Percentiles rank a stretch among this genome's conserved stretches.
Conservation (phyloP, 2,113 vertebrate genomes). For the Clarias macrocephalus region DNA sequence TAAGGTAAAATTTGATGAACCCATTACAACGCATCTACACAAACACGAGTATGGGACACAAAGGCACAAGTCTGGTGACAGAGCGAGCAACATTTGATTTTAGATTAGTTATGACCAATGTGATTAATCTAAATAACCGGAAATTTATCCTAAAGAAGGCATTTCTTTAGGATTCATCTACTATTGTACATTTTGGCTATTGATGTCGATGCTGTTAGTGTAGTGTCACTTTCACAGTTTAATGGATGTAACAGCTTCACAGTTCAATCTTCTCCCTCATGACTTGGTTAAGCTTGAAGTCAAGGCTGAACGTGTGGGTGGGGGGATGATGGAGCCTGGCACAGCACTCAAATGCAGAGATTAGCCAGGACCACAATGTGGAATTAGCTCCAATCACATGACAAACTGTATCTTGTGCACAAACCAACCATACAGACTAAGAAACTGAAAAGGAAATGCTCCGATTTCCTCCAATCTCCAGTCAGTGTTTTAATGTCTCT, state of each 20-base stretch:
- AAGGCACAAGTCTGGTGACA: background rate
- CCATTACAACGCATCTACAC: background rate
- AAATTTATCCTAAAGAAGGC: background rate
- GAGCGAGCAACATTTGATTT: background rate
- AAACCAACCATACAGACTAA: conserved; percentile 66
- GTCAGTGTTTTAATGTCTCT: conserved; percentile 1
- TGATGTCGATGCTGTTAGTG: background rate
- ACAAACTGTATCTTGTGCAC: conserved; percentile 62
- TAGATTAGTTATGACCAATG: background rate
- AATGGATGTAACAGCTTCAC: background rate
- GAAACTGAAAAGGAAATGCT: conserved; percentile 53
- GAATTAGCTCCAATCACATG: conserved; percentile 71
- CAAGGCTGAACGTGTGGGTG: conserved; percentile 23
- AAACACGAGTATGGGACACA: background rate
- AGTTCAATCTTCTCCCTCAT: background rate
- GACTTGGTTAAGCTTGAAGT: conserved; percentile 16
- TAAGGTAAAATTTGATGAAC: background rate
- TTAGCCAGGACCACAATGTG: conserved; percentile 64
- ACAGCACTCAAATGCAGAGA: conserved; percentile 50
- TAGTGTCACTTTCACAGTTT: background rate
- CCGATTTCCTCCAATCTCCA: background rate
- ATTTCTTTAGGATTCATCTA: background rate
- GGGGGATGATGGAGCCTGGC: background rate
- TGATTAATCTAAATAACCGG: background rate
- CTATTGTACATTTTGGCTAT: background rate